phyloP scores from a whole-genome alignment of 2,113 vertebrate genomes.

The Dasyornis broadbenti region DNA sequence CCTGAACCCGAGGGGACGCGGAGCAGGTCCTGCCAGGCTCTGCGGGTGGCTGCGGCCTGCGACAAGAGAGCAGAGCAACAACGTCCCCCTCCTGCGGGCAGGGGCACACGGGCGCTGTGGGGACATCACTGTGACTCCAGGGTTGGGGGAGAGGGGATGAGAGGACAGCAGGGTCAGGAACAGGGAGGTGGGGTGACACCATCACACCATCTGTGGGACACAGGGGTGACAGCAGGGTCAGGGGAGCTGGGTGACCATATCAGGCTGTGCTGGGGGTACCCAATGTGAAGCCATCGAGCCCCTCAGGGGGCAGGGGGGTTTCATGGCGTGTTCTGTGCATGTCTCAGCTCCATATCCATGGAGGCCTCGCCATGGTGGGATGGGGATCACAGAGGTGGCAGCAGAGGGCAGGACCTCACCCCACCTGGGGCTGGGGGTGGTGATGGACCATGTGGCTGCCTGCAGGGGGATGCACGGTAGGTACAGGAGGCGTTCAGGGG shows the following conservation, averaged over 20 bases:
- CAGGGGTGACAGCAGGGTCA: fast-evolving
- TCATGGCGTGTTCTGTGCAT: too few relatives aligned
- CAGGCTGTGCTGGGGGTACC: neutral
- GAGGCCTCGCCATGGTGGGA: too few relatives aligned
- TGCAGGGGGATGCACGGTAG: neutral
- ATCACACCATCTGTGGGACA: neutral
- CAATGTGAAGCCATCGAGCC: fast-evolving
- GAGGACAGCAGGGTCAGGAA: neutral
- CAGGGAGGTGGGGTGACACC: neutral
- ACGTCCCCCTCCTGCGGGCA: neutral
- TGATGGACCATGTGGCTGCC: neutral
- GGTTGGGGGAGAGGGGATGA: neutral
- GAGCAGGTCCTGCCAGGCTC: neutral
- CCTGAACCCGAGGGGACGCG: fast-evolving
- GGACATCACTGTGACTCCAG: neutral
- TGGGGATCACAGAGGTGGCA: neutral
- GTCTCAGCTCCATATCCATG: fast-evolving
- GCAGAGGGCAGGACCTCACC: fast-evolving
- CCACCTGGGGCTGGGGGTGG: too few relatives aligned
- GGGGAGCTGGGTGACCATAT: neutral
- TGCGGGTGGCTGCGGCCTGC: neutral
- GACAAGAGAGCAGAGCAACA: neutral
- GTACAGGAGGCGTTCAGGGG: too few relatives aligned
- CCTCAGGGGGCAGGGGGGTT: neutral
- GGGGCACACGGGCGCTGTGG: fast-evolving